phyloP scores from a whole-genome alignment of 2,888 invertebrate genomes.

The Drosophila nr. medialis region DNA sequence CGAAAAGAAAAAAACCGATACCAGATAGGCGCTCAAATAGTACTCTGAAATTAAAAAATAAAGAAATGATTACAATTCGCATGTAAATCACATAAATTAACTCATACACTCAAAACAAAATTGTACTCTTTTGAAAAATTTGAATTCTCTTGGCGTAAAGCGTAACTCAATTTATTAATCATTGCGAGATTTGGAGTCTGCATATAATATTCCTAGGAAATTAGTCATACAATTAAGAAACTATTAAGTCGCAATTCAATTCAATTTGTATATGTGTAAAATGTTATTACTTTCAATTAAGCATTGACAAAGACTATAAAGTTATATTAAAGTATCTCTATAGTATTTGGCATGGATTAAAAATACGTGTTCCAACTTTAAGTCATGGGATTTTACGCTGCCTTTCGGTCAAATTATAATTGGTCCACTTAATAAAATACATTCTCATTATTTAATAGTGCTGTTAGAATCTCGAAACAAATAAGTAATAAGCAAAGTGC shows the following conservation, averaged over 20 bases:
- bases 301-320: background rate
- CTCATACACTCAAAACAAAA: background rate
- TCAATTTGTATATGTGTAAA: background rate
- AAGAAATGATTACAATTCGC: background rate
- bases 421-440: background rate
- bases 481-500: background rate
- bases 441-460: conserved; percentile 1
- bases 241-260: background rate
- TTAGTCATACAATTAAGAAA: background rate
- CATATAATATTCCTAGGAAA: background rate
- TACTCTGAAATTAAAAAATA: conserved; percentile 61
- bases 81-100: background rate
- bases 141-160: background rate
- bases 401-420: background rate
- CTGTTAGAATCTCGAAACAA: background rate
- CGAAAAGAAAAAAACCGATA: conserved; percentile 78
- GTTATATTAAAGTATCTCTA: background rate
- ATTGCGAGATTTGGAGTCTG: background rate
- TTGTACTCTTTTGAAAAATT: background rate
- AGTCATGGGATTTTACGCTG: background rate
- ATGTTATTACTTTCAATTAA: background rate
- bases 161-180: background rate
- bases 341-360: background rate
- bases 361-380: background rate
- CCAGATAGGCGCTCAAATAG: conserved; percentile 75